Evolutionary conservation across 2,113 vertebrate genomes (phyloP), one percentile per base, ranked within the genome.

Genomic region (Beaufortia kweichowensis): DNA sequence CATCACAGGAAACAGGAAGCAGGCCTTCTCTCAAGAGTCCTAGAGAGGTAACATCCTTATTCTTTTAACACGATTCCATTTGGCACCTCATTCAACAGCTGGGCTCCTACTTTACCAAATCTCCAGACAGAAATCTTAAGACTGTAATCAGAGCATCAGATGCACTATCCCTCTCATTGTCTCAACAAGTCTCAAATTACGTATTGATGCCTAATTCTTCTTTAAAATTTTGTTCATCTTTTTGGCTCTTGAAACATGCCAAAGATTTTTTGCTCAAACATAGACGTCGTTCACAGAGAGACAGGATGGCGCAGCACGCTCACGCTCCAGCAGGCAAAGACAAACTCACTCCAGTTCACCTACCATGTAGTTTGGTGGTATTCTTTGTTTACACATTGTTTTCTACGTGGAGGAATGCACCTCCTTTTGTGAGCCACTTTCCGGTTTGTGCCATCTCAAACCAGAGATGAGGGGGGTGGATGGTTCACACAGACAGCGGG

Each of bases 341-440:
- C 76, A 78, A 75, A 66, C 48, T 56, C 56, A 39, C 70, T 39
- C 57, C 71, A 74, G 75, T 62, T 26, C 63, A 59, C 71, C 64
- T 75, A 63, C 41, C 21, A 33, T 41, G 55, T 53, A 68, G 14
- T 76, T 56, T 69, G 64, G 33, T 50, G 71, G 70, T 59, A 35
- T 59, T 60, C 57, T 64, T 75, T 70, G 76, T 79, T 76, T 67
- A 50, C 31, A 29, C 17, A 2, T 28, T 68, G 77, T 72, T 82
- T 75, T 28, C 57, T 61, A 6, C 17, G 24, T 26, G 41, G 31
- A 66, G 43, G 69, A 81, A 68, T 28, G 63, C 61, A 33, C 7
- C 31, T 75, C 19, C 55, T n/a, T 68, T 74, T 67, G 68, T 81
- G 29, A 26, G 68, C 5, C 80, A 69, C 57, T 76, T 75, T 82